These are phyloP conservation scores for Oxytorus armatus DNA, from an alignment of 2,888 invertebrate species.

Conservation along the genomic window DNA sequence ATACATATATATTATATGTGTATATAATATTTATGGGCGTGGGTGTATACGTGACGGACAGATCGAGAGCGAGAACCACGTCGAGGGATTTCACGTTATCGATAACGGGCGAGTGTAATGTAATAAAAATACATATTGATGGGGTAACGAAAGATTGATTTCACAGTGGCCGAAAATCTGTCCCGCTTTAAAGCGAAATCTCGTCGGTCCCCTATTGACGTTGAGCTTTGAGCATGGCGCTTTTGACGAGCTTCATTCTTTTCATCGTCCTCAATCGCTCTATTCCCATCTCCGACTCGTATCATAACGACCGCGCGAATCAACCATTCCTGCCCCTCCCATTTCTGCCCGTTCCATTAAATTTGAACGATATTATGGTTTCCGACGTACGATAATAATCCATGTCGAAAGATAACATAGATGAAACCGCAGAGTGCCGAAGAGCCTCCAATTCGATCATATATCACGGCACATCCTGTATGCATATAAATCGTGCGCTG, in stretches of 20 bases:
- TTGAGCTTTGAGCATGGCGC: constrained; percentile 5
- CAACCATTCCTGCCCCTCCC: constrained; percentile 15
- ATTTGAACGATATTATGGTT: constrained; percentile 34
- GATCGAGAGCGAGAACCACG: constrained; percentile 26
- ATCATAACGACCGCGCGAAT: constrained; percentile 48
- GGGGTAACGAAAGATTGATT: constrained; percentile 70
- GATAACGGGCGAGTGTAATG: constrained; percentile 51
- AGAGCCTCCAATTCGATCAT: constrained; percentile 19
- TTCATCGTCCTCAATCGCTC: constrained; percentile 40
- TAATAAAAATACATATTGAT: constrained; percentile 69
- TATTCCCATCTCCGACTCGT: constrained; percentile 31
- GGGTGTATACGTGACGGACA: constrained; percentile 17
- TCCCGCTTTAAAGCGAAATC: constrained; percentile 15
- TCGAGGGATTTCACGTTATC: constrained; percentile 46
- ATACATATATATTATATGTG: not conserved
- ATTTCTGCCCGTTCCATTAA: constrained; percentile 33
- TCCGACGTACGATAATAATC: constrained; percentile 39
- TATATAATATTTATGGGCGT: constrained; percentile 2
- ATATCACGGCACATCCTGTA: constrained; percentile 19
- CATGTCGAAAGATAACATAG: constrained; percentile 44
- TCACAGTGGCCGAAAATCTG: constrained; percentile 45
- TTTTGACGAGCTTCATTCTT: constrained; percentile 17
- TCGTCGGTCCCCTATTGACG: constrained; percentile 25
- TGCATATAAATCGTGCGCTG: constrained; percentile 5
- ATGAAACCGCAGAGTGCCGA: constrained; percentile 14